Evolutionary conservation across 2,888 invertebrate genomes (phyloP), one percentile per base, ranked within the genome.

Genomic region (Cecidostiba fungosa): DNA sequence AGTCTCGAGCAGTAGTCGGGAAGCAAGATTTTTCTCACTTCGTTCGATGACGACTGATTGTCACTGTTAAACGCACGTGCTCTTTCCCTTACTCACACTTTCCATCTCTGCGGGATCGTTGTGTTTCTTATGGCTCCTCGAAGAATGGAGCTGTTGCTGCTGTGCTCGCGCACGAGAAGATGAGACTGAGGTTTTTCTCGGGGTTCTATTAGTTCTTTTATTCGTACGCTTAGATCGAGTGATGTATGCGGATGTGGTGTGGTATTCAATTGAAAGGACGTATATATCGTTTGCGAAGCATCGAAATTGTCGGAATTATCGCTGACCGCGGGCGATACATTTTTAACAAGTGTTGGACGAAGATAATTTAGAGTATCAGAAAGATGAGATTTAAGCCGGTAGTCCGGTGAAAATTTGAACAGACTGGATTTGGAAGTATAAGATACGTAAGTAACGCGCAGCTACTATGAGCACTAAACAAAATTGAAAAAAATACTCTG

Each of bases 171-270:
- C 43, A 85, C 82, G 78, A 85, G 82, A 87, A 77, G 72, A 87
- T 82, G 86, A 87, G 86, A 87, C 86, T 87, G 86, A 87, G 82
- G 77, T 86, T 76, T 82, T 83, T 77, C 84, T 54, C 69, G 74
- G 62, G 78, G 66, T 81, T 73, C 10, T 29, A n/a, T 19, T 76
- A 39, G 69, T 85, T 77, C 50, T 77, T 36, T 47, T 36, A 2
- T 79, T 32, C 3, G 14, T 50, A 10, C 54, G 29, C 54, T 74
- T 73, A 78, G 62, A 26, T 66, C 29, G 12, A 78, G 50, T 39
- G 32, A 23, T 54, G 36, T 36, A 72, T 54, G 69, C 50, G n/a
- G 19, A 29, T 59, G 70, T 79, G 32, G 19, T 43, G 23, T 23
- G 54, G 54, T 59, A 23, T 59, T 8, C 54, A n/a, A 59, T 59